Evolutionary conservation across 2,888 invertebrate genomes (phyloP).

Genomic region (Lumbricus terrestris): DNA sequence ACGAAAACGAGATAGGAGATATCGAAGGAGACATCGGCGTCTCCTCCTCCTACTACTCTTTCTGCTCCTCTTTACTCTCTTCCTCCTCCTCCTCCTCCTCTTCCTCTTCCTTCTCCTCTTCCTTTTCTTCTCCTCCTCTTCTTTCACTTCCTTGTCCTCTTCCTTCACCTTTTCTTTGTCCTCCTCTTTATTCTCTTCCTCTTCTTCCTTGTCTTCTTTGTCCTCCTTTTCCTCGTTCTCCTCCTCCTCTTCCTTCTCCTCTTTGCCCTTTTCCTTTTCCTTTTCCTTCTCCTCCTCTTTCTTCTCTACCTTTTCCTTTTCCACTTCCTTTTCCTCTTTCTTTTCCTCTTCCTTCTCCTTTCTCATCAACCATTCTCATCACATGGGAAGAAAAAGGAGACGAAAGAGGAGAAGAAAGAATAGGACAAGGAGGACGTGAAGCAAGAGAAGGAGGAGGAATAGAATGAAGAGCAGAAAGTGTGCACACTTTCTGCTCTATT

Average conservation of each 20-base stretch:
- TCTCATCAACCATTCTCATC: background rate
- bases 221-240: background rate
- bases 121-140: background rate
- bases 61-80: background rate
- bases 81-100: background rate
- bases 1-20: background rate
- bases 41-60: background rate
- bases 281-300: too few relatives aligned
- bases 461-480: too few relatives aligned
- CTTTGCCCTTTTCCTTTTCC: too few relatives aligned
- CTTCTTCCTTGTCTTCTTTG: background rate
- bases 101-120: background rate
- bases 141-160: too few relatives aligned
- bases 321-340: background rate
- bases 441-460: too few relatives aligned
- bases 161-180: too few relatives aligned
- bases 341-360: background rate
- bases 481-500: background rate
- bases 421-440: too few relatives aligned
- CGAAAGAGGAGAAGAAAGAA: background rate
- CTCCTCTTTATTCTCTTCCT: background rate
- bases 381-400: background rate
- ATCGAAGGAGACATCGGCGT: background rate
- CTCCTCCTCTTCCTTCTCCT: background rate
- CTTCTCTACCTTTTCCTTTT: too few relatives aligned